Conservation (phyloP, 2,113 vertebrate genomes). For the Ivindomyrus marchei region DNA sequence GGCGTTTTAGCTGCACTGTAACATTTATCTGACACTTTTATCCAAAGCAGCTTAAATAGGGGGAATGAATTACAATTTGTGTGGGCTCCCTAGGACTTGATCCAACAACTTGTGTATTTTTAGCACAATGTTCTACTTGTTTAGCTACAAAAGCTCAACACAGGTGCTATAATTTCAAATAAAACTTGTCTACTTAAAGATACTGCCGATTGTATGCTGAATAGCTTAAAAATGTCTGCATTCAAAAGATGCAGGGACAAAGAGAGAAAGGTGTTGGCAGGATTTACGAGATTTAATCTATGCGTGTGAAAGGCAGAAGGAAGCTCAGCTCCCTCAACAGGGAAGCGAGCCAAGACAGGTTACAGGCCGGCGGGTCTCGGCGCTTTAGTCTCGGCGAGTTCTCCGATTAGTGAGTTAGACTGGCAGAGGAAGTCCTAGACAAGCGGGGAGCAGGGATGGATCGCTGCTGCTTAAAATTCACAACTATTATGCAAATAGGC, state of each 20-base stretch:
- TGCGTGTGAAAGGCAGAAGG: slow-evolving; percentile 41
- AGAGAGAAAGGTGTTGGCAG: neutral
- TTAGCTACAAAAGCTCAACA: neutral
- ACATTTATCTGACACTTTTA: neutral
- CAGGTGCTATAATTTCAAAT: neutral
- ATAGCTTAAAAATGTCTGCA: neutral
- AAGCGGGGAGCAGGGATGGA: neutral
- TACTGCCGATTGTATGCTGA: neutral
- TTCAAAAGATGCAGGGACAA: slow-evolving; percentile 21
- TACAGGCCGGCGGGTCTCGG: neutral
- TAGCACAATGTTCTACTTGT: neutral
- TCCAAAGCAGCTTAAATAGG: neutral
- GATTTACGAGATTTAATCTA: slow-evolving; percentile 46
- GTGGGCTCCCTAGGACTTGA: neutral
- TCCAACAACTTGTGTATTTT: neutral
- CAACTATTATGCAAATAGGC: neutral
- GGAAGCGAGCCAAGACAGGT: neutral
- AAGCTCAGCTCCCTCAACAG: slow-evolving; percentile 22
- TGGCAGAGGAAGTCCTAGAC: neutral
- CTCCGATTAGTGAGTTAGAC: neutral
- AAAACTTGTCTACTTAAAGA: neutral
- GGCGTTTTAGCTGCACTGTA: neutral
- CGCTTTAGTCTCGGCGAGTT: neutral
- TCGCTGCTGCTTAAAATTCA: neutral
- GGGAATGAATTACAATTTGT: neutral